Evolutionary conservation across 2,888 invertebrate genomes (phyloP), one percentile per base, ranked within the genome.

Genomic region (Smittia sp.): DNA sequence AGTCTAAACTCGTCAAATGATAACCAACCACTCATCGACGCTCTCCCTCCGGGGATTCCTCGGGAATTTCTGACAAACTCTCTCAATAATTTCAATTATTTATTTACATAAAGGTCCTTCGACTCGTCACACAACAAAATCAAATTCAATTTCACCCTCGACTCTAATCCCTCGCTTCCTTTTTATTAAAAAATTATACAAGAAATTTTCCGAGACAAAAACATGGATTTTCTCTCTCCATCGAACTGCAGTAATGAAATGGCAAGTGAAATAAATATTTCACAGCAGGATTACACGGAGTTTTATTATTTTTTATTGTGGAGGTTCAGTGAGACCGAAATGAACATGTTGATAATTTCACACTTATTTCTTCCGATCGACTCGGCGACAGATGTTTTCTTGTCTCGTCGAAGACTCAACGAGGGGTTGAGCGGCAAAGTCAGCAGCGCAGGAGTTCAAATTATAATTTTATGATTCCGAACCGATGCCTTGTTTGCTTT

Each of bases 311-410:
- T 72, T 39, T 62, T 54, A 72, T 39, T 72, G 54, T 9, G 32
- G 9, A 52, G 15, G 1, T 20, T 18, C 18, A 54, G 11, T 70
- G 52, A 7, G 54, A 58, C 25, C 66, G 11, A 70, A 72, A 72
- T 72, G 72, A 73, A 73, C 73, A 73, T 73, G 73, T 73, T 73
- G 63, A 73, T 73, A 65, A 73, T 73, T 73, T 73, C 73, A 73
- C 73, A 73, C 73, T 73, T 39, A 65, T 46, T 62, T 62, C 38
- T 15, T 41, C 46, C 73, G 39, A 72, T 72, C 73, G 24, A 65
- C 73, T 65, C 25, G n/a, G 38, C 18, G 72, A 65, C 73, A 73
- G 73, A 73, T 73, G 73, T 73, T 73, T 73, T 73, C 62, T 73
- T 65, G 25, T 46, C 32, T 72, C 58, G 22, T 58, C 13, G 46